Conservation (phyloP, 2,113 vertebrate species). For the Cygnus atratus region DNA sequence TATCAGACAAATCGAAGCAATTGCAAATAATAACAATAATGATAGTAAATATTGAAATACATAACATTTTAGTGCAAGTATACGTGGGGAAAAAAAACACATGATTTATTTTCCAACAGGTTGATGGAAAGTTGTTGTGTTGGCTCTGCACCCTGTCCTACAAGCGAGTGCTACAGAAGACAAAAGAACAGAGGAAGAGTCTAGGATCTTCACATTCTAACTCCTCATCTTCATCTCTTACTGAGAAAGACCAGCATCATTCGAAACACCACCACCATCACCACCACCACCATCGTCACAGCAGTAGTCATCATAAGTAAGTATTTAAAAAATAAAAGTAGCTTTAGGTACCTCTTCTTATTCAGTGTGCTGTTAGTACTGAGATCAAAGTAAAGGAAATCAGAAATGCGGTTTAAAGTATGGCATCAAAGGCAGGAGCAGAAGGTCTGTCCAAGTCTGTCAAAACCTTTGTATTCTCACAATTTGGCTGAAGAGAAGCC, state of each 20-base stretch:
- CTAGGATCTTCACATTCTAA: conserved; percentile 93
- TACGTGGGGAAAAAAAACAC: neutral
- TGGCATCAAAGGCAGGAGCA: neutral
- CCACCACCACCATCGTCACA: conserved; percentile 90
- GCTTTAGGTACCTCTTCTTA: neutral
- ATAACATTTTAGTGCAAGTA: neutral
- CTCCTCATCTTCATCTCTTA: conserved; percentile 87
- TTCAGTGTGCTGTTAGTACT: neutral
- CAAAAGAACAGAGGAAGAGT: conserved; percentile 96
- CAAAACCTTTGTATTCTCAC: neutral
- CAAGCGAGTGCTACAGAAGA: conserved; percentile 97
- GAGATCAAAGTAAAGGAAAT: neutral
- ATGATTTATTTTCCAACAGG: conserved; percentile 77
- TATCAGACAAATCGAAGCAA: neutral
- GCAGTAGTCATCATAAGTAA: conserved; percentile 91
- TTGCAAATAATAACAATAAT: no score
- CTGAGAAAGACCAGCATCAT: conserved; percentile 94
- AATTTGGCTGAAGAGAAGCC: neutral
- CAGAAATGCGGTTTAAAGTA: neutral
- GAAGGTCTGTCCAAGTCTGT: neutral
- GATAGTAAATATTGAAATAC: neutral
- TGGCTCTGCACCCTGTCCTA: conserved; percentile 98
- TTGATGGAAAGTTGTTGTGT: conserved; percentile 96
- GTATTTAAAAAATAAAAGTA: conserved; percentile 1
- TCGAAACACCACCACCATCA: conserved; percentile 90